Conservation (phyloP, 2,113 vertebrate species). For the Apteryx owenii region DNA sequence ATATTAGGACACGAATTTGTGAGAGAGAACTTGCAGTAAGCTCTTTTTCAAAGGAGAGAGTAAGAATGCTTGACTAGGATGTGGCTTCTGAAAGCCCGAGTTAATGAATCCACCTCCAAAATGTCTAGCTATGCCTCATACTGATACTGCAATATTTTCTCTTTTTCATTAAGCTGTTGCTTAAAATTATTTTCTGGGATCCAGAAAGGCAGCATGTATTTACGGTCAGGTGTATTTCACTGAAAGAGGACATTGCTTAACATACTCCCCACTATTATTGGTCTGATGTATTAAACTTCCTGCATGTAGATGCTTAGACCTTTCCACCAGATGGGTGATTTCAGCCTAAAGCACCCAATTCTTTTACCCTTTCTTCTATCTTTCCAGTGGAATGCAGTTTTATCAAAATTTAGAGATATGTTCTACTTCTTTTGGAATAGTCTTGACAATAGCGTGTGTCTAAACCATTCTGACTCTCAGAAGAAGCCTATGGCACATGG, state of each 20-base stretch:
- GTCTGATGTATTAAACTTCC: background rate
- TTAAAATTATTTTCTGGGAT: background rate
- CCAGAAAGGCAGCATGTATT: background rate
- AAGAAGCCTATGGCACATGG: background rate
- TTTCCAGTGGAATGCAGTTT: background rate
- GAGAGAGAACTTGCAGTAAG: background rate
- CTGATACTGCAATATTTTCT: background rate
- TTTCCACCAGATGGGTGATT: background rate
- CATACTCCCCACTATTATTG: background rate
- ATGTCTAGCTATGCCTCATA: background rate
- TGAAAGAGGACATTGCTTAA: background rate
- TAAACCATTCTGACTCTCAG: background rate
- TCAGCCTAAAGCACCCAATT: background rate
- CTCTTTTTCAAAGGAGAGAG: background rate
- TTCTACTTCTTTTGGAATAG: background rate
- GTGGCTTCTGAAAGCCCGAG: background rate
- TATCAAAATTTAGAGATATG: background rate
- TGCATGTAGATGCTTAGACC: background rate
- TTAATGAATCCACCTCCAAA: background rate
- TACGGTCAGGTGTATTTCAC: background rate
- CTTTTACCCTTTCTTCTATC: background rate
- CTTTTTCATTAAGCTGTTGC: background rate
- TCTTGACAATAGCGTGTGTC: background rate
- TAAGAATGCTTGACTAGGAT: background rate
- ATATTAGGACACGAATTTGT: background rate